Evolutionary conservation across 2,888 invertebrate genomes (phyloP), one percentile per base, ranked within the genome.

Genomic region (Andrena chrysosceles): DNA sequence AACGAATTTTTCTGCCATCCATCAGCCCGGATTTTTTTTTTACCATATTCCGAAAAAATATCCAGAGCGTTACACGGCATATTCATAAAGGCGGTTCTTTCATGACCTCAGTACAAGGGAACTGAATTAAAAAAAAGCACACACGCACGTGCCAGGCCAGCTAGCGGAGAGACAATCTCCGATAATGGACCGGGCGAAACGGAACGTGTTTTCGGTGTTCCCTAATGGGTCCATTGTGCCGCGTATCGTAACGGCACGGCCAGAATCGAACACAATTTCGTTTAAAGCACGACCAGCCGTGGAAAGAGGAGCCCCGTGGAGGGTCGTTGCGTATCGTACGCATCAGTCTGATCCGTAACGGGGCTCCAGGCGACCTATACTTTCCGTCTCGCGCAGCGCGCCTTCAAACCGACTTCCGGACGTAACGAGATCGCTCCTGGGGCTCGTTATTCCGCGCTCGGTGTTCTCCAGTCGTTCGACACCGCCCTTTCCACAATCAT

Each of bases 181-280:
- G 82, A 82, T 84, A 84, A 84, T 84, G 83, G 82, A 84, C 67
- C 82, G 74, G 74, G 70, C 82, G 71, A 64, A 82, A 77, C 83
- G 78, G 70, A 82, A 84, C 82, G 77, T 74, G 82, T 84, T 84
- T 82, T 82, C 52, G 82, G 77, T 74, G 82, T 69, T 71, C 67
- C 64, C 56, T 82, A 82, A 77, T 84, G 83, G 83, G 72, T 77
- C 83, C 83, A 83, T 83, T 83, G 84, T 75, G 71, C 68, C 77
- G 69, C 81, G 72, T 83, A 77, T 82, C 59, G 74, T 42, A 59
- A 71, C 70, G 81, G 33, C 33, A 31, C 42, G 10, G 52, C 20
- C 42, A 42, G 63, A 69, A 78, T 35, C 77, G 82, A 77, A 68
- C 67, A 73, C 78, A 29, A 71, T 72, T 74, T 75, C 75, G 78